Base-by-base conservation (phyloP, 2,113 vertebrate species). In the Nestor notabilis region DNA sequence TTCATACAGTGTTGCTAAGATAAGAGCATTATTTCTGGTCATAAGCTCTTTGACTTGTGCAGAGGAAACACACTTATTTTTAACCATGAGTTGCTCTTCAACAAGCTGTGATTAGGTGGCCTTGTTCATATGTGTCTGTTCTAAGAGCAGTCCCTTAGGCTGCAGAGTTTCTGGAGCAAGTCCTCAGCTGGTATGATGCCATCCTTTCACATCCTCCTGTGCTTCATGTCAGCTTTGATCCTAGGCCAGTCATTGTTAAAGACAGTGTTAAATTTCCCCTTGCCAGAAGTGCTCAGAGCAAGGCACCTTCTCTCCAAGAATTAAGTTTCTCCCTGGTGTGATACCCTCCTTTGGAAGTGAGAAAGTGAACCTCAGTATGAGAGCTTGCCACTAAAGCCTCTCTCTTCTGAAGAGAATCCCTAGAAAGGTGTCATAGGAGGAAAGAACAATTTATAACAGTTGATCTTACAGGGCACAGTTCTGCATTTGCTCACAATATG, bases 21-120 rank as follows among this genome's bases (percentile, higher is more conserved):
- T 96, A 96, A 95, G 58, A 76, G 41, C 84, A 91, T 92, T 95
- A 88, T 95, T 97, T 95, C 89, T 92, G 85, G 88, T 83, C 47
- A 60, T 82, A 64, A 91, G 56, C 79, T 83, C 71, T 92, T 80
- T 53, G 77, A 75, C 90, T 70, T 69, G 55, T 58, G 76, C 60
- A 39, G 87, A 44, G 60, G 86, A 94, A 96, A 89, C 69, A 80
- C 25, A 5, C 76, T 94, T 96, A 96, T 96, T 96, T 97, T 96
- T 95, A 97, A 97, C 93, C 49, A 37, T 4, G 10, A 52, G 27
- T 64, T 78, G 56, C 72, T 95, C 83, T 94, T 90, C 60, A 93
- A 31, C 46, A 83, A 74, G 86, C 76, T 27, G 27, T 71, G 88
- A 89, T 94, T 95, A 78, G 83, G 89, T 93, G 55, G 64, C 33